A percentile compares a stretch with the other conserved stretches of the same genome.
Conservation (phyloP, 2,113 vertebrate genomes). For the Camelus dromedarius region DNA sequence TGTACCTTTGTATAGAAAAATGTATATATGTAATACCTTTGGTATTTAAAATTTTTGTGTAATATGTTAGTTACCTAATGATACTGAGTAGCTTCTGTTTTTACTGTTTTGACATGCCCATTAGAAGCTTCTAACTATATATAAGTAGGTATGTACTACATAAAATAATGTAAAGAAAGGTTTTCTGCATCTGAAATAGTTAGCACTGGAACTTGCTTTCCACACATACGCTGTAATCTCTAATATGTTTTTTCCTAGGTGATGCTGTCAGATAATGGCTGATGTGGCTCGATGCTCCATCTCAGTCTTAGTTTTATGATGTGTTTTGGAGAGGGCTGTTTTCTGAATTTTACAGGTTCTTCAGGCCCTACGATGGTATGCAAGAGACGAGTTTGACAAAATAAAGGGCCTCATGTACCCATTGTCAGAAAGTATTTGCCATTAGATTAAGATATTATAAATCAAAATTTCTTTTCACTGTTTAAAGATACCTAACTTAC, state of each 20-base stretch:
- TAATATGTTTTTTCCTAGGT: constrained; percentile 99
- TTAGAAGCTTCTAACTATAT: constrained; percentile 63
- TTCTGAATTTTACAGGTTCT: constrained; percentile 99
- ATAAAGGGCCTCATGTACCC: constrained; percentile 89
- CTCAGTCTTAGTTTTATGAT: constrained; percentile 98
- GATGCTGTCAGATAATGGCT: constrained; percentile 96
- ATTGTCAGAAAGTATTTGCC: constrained; percentile 85
- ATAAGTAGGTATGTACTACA: constrained; percentile 59
- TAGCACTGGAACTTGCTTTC: constrained; percentile 92
- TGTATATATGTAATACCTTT: constrained; percentile 48
- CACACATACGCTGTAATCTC: constrained; percentile 99
- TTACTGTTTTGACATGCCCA: constrained; percentile 32
- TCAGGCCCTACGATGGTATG: constrained; percentile 97
- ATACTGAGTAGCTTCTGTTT: constrained; percentile 50
- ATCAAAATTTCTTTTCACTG: constrained; percentile 85
- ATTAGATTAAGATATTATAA: constrained; percentile 85
- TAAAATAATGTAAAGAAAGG: constrained; percentile 69
- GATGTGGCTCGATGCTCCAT: constrained; percentile 96
- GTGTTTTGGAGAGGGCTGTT: constrained; percentile 96
- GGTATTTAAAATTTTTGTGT: constrained; percentile 40
- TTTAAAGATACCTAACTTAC: constrained; percentile 77
- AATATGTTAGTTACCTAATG: neutral
- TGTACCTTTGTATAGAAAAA: constrained; percentile 53
- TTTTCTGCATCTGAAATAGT: constrained; percentile 86
- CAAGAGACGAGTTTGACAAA: constrained; percentile 93